phyloP scores from a whole-genome alignment of 2,113 vertebrate species.

The Ctenodactylus gundi region DNA sequence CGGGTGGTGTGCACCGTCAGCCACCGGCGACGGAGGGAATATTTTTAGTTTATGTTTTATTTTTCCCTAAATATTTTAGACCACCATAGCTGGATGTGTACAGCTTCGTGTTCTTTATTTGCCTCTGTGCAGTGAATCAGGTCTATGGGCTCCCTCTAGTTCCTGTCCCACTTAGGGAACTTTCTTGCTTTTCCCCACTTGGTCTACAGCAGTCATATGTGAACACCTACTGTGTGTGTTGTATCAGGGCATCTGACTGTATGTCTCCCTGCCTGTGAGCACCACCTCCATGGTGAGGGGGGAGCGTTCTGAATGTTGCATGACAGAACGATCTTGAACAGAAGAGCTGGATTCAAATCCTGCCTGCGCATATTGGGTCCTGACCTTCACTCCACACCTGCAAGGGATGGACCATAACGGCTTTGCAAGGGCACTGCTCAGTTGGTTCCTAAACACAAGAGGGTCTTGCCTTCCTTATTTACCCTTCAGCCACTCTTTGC shows the following conservation, averaged over 20 bases:
- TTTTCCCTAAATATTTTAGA: background rate
- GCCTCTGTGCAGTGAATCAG: background rate
- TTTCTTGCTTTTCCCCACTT: background rate
- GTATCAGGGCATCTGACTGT: background rate
- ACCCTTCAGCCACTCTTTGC: background rate
- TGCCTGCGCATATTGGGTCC: background rate
- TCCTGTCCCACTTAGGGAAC: background rate
- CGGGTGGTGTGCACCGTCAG: background rate
- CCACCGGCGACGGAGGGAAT: background rate
- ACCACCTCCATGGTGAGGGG: fast-evolving
- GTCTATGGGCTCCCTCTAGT: background rate
- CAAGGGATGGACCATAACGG: background rate
- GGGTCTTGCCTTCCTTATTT: background rate
- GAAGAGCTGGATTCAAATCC: background rate
- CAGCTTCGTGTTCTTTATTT: background rate
- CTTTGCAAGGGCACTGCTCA: background rate
- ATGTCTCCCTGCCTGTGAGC: background rate
- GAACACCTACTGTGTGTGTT: background rate
- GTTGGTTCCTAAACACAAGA: background rate
- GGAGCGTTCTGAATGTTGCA: background rate
- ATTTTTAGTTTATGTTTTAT: background rate
- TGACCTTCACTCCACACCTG: too few relatives aligned
- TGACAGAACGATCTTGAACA: background rate
- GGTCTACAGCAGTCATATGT: background rate
- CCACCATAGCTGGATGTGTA: background rate